phyloP scores from a whole-genome alignment of 64 coral and sea anemone species.

The Anthopleura sola region DNA sequence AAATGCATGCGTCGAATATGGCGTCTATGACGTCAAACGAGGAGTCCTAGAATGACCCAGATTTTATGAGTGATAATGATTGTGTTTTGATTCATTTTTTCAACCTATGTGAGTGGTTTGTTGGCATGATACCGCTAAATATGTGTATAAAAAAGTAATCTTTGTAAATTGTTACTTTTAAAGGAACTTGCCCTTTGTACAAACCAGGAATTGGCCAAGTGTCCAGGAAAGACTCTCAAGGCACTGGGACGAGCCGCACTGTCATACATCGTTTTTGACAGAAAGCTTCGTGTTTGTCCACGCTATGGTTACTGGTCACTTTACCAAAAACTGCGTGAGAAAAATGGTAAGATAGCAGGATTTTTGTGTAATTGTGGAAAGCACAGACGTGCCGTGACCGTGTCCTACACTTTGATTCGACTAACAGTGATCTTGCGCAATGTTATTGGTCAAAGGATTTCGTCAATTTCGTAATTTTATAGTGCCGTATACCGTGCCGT shows the following conservation, averaged over 20 bases:
- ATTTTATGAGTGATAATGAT: too few relatives aligned
- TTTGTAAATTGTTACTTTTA: background rate
- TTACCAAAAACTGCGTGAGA: background rate
- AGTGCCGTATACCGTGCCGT: too few relatives aligned
- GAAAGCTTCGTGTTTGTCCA: background rate
- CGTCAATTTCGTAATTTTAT: too few relatives aligned
- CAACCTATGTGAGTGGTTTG: too few relatives aligned
- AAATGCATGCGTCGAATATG: too few relatives aligned
- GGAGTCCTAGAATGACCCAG: too few relatives aligned
- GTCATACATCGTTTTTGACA: conserved; percentile 15
- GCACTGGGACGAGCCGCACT: background rate
- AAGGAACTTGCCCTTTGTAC: background rate
- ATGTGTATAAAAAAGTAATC: background rate
- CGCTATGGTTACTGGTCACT: background rate
- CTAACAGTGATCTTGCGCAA: too few relatives aligned
- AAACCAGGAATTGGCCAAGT: background rate
- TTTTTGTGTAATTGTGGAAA: too few relatives aligned
- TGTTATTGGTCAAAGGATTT: too few relatives aligned
- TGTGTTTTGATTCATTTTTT: background rate
- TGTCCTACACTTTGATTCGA: background rate
- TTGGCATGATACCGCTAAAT: too few relatives aligned
- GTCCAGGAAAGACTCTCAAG: background rate
- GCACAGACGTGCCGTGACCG: background rate
- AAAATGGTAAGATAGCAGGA: background rate
- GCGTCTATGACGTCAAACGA: too few relatives aligned